phyloP scores from a whole-genome alignment of 1,140 invertebrate genomes.

The Archivesica marissinica region DNA sequence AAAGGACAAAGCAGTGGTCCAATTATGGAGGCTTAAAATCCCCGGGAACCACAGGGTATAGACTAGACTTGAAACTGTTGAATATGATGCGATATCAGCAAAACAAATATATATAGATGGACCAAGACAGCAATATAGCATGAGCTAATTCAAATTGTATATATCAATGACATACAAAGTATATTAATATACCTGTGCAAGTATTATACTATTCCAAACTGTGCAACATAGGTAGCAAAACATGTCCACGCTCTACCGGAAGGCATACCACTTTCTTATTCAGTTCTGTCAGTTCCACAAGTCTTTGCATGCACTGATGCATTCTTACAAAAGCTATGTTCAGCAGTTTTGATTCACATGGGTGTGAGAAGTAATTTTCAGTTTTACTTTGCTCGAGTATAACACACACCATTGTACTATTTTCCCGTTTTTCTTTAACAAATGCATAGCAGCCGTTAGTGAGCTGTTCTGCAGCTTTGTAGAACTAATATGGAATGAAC shows the following conservation, averaged over 20 bases:
- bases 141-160: too few species aligned
- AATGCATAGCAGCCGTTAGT: slow-evolving; percentile 40
- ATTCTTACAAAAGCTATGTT: slow-evolving; percentile 37
- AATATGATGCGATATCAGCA: too few species aligned
- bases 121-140: too few species aligned
- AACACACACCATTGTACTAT: slow-evolving; percentile 41
- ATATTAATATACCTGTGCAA: too few species aligned
- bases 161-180: too few species aligned
- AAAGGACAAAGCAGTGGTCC: too few species aligned
- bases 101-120: too few species aligned
- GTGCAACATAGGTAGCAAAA: slow-evolving; percentile 58
- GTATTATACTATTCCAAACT: slow-evolving; percentile 52
- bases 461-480: slow-evolving; percentile 43
- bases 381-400: slow-evolving; percentile 15
- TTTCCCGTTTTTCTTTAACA: slow-evolving; percentile 33
- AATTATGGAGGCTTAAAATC: too few species aligned
- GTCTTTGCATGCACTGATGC: slow-evolving; percentile 5
- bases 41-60: too few species aligned
- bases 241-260: slow-evolving; percentile 39
- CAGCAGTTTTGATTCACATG: slow-evolving; percentile 55
- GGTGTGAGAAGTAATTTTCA: slow-evolving; percentile 42
- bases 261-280: slow-evolving; percentile 48
- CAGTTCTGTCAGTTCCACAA: slow-evolving; percentile 9
- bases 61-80: too few species aligned
- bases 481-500: slow-evolving; percentile 29